Evolutionary conservation across 1,140 invertebrate genomes (phyloP).

Genomic region (Carcinoscorpius rotundicauda): DNA sequence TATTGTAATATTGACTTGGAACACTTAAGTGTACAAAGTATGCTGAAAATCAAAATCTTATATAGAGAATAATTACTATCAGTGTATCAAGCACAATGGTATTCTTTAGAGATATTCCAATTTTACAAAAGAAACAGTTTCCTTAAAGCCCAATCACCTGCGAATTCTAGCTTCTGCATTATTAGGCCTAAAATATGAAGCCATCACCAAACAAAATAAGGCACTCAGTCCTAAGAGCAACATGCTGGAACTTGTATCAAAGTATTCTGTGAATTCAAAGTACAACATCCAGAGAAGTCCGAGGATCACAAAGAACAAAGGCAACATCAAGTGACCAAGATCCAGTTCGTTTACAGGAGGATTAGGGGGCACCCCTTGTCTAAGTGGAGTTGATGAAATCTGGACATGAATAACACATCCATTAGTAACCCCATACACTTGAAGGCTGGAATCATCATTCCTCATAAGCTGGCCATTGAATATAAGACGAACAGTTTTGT

Average conservation of each 20-base stretch:
- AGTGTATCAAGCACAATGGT: no score
- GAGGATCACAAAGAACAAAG: constrained; percentile 32
- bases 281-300: constrained; percentile 37
- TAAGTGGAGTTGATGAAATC: constrained; percentile 34
- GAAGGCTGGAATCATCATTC: constrained; percentile 53
- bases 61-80: no score
- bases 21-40: no score
- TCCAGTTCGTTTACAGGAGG: constrained; percentile 38
- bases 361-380: constrained; percentile 33
- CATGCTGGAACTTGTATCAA: constrained; percentile 47
- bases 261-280: constrained; percentile 48
- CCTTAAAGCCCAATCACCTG: no score
- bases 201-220: no score
- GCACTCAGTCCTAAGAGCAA: constrained; percentile 44
- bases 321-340: constrained; percentile 28
- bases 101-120: no score
- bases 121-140: no score
- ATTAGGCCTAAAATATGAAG: no score
- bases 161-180: no score
- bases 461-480: constrained; percentile 75
- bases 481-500: constrained; percentile 66
- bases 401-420: constrained; percentile 80
- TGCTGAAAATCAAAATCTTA: no score
- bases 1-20: no score
- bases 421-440: constrained; percentile 63